phyloP scores from a whole-genome alignment of 1,140 invertebrate species.

The Hypothenemus hampei region DNA sequence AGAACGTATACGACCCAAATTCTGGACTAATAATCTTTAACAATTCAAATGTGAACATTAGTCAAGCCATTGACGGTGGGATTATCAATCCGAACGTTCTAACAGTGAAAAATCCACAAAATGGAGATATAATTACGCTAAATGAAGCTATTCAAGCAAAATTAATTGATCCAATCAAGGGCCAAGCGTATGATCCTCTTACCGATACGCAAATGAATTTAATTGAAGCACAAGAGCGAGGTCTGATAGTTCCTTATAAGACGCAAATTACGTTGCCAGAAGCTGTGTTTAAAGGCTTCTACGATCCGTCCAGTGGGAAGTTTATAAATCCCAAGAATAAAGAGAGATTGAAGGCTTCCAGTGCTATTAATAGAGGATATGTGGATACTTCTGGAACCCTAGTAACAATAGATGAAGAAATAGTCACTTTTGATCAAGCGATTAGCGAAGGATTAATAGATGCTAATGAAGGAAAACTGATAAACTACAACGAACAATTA shows the following conservation, averaged over 20 bases:
- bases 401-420: constrained; percentile 65
- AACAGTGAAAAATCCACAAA: constrained; percentile 74
- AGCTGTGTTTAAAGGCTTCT: constrained; percentile 81
- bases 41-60: constrained; percentile 64
- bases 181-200: constrained; percentile 70
- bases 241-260: constrained; percentile 75
- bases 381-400: constrained; percentile 77
- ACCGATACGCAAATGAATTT: constrained; percentile 69
- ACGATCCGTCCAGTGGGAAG: constrained; percentile 66
- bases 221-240: constrained; percentile 72
- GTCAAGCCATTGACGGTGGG: constrained; percentile 71
- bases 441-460: constrained; percentile 75
- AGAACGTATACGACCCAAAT: constrained; percentile 72
- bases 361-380: constrained; percentile 60
- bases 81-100: constrained; percentile 72
- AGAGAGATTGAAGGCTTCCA: constrained; percentile 64
- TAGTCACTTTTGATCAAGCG: constrained; percentile 77
- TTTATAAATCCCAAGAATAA: constrained; percentile 65
- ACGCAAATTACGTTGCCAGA: constrained; percentile 78
- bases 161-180: constrained; percentile 75
- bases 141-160: constrained; percentile 75
- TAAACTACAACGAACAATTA: constrained; percentile 60
- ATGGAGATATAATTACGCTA: constrained; percentile 72
- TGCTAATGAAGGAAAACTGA: constrained; percentile 63
- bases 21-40: constrained; percentile 73